Evolutionary conservation across 2,888 invertebrate genomes (phyloP), one percentile per base, ranked within the genome.

Genomic region (Tortricodes alternella): DNA sequence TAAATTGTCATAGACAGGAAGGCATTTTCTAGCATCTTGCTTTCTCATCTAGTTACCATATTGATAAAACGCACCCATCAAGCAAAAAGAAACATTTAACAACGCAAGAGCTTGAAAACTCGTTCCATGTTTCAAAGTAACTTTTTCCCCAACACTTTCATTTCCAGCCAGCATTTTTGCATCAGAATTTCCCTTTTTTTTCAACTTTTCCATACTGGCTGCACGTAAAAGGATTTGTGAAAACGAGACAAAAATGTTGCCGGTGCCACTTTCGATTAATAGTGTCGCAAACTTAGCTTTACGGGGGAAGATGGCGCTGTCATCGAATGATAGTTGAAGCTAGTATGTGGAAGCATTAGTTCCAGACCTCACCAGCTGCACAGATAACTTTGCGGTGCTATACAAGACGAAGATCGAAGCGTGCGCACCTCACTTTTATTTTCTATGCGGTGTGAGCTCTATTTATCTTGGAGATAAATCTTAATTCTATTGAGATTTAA

Each of bases 201-300:
- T 59, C 38, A 61, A 60, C 64, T 66, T 68, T 69, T 68, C 65
- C 65, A 43, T 53, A 61, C 62, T 53, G 57, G 61, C 56, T 39
- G 48, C 53, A 23, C 53, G 37, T 65, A 69, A 59, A 67, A 69
- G 73, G 71, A 61, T 70, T 73, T 80, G 75, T 80, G 79, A 78
- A 80, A 80, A 79, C 78, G 67, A 66, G 65, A 68, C 71, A 76
- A 76, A 76, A 74, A 75, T 76, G 70, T 70, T 53, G 62, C 53
- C 64, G 56, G 65, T 53, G 48, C 67, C 73, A 80, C 83, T 83
- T 79, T 83, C 82, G 70, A 73, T 80, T 70, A 74, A 73, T 49
- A 35, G 58, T 49, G 38, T 35, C 13, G 21, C 48, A 13, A 55
- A 43, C n/a, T 55, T 49, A 35, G 16, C 6, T 43, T 35, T 24